Evolutionary conservation across 1,140 invertebrate species (phyloP).

Genomic region (Oncopeltus fasciatus): DNA sequence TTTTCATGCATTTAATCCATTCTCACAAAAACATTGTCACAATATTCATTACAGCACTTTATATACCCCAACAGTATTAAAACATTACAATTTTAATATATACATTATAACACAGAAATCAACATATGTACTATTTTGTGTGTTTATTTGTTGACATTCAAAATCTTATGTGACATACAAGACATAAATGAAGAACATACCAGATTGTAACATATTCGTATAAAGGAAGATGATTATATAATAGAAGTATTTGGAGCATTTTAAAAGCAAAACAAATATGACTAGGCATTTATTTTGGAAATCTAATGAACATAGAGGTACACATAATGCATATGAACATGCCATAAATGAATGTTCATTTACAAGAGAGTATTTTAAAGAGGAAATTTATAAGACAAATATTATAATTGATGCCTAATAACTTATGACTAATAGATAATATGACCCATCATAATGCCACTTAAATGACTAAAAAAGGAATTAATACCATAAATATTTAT

Average conservation of each 20-base stretch:
- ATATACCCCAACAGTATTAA: constrained; percentile 3
- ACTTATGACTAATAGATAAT: not conserved
- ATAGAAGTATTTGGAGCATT: no score
- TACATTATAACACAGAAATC: not conserved
- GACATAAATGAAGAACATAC: no score
- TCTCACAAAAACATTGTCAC: not conserved
- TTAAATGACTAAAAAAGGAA: not conserved
- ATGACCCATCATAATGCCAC: not conserved
- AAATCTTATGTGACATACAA: no score
- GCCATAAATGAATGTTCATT: not conserved
- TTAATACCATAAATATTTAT: not conserved
- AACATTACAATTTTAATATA: constrained; percentile 7
- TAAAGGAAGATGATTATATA: no score
- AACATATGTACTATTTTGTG: not conserved
- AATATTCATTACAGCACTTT: not conserved
- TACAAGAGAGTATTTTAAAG: not conserved
- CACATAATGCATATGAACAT: no score
- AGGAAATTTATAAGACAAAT: no score
- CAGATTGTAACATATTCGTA: no score
- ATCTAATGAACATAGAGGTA: no score
- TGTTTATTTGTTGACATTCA: not conserved
- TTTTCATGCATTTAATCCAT: not conserved
- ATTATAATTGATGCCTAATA: no score
- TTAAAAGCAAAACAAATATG: no score
- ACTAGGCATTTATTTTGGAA: no score